Percentiles rank a stretch among this genome's conserved stretches.
These are phyloP conservation scores for Patiria miniata DNA, from an alignment of 35 echinoderm and acorn worm species.

Conservation along the genomic window DNA sequence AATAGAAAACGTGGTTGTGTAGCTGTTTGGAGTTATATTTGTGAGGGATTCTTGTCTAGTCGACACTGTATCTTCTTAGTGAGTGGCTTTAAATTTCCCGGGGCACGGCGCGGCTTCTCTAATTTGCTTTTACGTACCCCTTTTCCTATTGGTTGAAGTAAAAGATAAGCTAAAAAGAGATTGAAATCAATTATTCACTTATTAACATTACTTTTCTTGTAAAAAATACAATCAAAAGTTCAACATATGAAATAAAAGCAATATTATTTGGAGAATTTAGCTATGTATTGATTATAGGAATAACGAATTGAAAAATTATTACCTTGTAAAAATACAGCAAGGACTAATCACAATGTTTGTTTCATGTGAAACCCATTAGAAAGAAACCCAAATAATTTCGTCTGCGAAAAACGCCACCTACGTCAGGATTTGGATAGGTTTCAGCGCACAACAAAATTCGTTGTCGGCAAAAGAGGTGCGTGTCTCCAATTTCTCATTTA, in stretches of 20 bases:
- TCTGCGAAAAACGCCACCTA: neutral
- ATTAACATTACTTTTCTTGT: neutral
- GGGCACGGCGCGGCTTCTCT: neutral
- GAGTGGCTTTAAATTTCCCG: conserved; percentile 14
- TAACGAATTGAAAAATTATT: neutral
- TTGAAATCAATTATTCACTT: neutral
- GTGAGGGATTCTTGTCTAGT: too few relatives aligned
- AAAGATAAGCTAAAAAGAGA: too few relatives aligned
- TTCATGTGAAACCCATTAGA: too few relatives aligned
- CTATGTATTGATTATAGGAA: neutral
- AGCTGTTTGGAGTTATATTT: too few relatives aligned
- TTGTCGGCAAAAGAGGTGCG: neutral
- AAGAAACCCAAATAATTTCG: too few relatives aligned
- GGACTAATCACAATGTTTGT: too few relatives aligned
- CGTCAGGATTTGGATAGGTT: neutral
- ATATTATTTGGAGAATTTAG: too few relatives aligned
- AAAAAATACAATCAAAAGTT: too few relatives aligned
- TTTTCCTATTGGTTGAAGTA: neutral
- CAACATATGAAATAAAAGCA: too few relatives aligned
- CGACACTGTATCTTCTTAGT: too few relatives aligned
- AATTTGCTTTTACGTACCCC: neutral
- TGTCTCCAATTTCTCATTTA: neutral
- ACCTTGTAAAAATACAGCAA: too few relatives aligned
- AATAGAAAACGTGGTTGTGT: too few relatives aligned
- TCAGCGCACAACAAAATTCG: neutral